Percentiles rank a stretch among this genome's conserved stretches.
Conservation (phyloP, 2,797 vertebrate genomes). For the Molossus molossus region DNA sequence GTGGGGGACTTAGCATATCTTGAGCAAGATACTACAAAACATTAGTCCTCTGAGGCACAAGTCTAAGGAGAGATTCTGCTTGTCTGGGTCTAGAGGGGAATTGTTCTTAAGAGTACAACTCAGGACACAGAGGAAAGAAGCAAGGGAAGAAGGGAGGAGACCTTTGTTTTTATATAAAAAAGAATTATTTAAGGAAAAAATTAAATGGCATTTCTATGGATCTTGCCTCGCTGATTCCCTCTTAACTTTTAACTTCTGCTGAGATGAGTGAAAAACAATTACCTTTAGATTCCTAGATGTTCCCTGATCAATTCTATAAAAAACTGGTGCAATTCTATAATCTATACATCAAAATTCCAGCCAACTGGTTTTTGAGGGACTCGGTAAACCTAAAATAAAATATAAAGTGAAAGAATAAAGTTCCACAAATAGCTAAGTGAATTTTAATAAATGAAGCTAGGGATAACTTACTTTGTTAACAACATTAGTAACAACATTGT, state of each 20-base stretch:
- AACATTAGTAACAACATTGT: neutral
- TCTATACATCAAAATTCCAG: neutral
- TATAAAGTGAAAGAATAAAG: neutral
- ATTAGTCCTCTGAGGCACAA: neutral
- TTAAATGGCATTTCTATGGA: neutral
- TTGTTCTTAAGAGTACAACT: neutral
- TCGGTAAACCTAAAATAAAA: neutral
- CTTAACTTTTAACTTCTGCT: neutral
- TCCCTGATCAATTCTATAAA: neutral
- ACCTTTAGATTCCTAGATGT: neutral
- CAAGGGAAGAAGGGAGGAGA: neutral
- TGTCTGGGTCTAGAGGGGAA: neutral
- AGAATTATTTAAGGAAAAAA: neutral
- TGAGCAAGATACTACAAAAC: neutral
- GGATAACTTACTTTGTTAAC: neutral
- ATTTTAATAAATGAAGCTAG: neutral
- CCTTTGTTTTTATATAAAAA: neutral
- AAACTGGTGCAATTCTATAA: neutral
- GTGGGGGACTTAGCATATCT: neutral
- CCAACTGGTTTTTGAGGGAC: neutral
- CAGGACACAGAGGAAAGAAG: neutral
- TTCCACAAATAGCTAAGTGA: neutral
- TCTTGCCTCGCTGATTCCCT: neutral
- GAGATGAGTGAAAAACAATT: neutral
- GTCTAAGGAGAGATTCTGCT: neutral